Percentiles rank a stretch among this genome's conserved stretches.
These are phyloP conservation scores for Globia sparganii DNA, from an alignment of 2,888 invertebrate genomes.

Conservation along the genomic window DNA sequence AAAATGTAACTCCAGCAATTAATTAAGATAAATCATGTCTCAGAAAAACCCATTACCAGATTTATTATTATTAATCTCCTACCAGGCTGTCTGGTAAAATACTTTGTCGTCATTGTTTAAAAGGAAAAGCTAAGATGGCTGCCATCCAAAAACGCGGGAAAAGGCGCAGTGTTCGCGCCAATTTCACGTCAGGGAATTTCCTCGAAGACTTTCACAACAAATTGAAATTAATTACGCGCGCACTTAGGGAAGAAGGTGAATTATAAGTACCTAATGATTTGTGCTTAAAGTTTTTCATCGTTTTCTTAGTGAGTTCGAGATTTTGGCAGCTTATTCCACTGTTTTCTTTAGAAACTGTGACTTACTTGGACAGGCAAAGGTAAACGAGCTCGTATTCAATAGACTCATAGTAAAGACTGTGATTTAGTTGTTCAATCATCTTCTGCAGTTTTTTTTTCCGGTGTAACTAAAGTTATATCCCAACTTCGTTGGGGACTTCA, in stretches of 20 bases:
- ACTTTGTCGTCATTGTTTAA: slow-evolving; percentile 43
- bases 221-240: slow-evolving; percentile 45
- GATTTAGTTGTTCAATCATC: too few species aligned
- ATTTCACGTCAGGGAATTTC: slow-evolving; percentile 60
- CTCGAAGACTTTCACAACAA: slow-evolving; percentile 58
- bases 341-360: neutral
- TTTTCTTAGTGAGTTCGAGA: neutral
- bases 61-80: slow-evolving; percentile 7
- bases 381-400: too few species aligned
- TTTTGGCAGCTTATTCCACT: neutral
- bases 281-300: neutral
- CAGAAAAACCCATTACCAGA: neutral
- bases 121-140: slow-evolving; percentile 65
- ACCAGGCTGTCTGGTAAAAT: slow-evolving; percentile 33
- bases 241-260: slow-evolving; percentile 19
- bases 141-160: slow-evolving; percentile 55
- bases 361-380: neutral
- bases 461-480: neutral
- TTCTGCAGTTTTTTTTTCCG: neutral
- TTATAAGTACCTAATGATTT: slow-evolving; percentile 2
- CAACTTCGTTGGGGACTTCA: too few species aligned
- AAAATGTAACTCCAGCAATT: neutral
- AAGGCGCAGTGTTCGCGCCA: slow-evolving; percentile 56
- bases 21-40: neutral
- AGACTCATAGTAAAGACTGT: too few species aligned